A percentile compares a stretch with the other conserved stretches of the same genome.
These are phyloP conservation scores for Ageneiosus marmoratus DNA, from an alignment of 2,113 vertebrate species.

Conservation along the genomic window DNA sequence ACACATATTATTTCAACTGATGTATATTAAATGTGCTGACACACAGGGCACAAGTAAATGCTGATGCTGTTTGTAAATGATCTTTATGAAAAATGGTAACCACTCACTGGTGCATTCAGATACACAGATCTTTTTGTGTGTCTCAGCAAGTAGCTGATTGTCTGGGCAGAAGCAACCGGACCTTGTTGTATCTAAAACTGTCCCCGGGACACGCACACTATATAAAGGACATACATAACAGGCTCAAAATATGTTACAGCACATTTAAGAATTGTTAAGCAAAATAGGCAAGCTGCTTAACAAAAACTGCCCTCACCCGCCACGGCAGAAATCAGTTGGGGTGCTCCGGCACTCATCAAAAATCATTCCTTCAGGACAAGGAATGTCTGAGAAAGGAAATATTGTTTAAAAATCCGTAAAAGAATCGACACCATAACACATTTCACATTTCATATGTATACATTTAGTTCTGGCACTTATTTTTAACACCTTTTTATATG, in stretches of 20 bases:
- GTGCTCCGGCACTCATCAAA: conserved; percentile 57
- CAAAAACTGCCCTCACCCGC: conserved; percentile 59
- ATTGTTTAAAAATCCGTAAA: not conserved
- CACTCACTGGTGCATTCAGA: conserved; percentile 65
- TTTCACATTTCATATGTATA: no score
- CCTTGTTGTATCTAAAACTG: not conserved
- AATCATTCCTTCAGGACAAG: conserved; percentile 59
- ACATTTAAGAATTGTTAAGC: not conserved
- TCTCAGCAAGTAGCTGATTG: conserved; percentile 47
- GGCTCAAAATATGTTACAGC: not conserved
- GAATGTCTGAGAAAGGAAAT: not conserved
- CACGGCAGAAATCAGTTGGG: conserved; percentile 61
- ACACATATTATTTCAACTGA: not conserved
- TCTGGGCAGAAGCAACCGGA: conserved; percentile 70
- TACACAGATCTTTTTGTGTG: conserved; percentile 62
- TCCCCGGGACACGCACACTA: conserved; percentile 33
- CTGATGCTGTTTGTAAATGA: not conserved
- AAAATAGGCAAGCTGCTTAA: not conserved
- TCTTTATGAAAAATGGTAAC: not conserved
- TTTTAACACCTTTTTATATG: not conserved
- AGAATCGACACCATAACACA: not conserved
- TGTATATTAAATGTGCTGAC: not conserved
- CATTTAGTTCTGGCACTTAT: no score
- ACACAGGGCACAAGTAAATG: not conserved
- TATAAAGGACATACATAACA: not conserved